phyloP scores from a whole-genome alignment of 1,140 invertebrate genomes.

The Drosophila mojavensis region DNA sequence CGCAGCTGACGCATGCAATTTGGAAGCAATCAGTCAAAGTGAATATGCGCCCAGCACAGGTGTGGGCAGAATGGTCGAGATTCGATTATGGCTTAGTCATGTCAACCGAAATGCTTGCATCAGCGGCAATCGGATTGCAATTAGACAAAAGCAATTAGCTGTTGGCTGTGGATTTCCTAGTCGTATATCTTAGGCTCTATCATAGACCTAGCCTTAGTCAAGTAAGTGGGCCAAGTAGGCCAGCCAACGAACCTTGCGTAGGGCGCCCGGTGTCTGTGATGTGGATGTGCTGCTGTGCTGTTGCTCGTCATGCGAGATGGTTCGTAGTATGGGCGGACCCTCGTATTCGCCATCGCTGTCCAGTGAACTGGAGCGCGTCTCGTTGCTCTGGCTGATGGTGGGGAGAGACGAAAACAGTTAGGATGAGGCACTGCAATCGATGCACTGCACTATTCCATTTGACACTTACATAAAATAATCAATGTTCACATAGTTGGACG shows the following conservation, averaged over 20 bases:
- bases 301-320: constrained; percentile 80
- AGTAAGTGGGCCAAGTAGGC: neutral
- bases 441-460: neutral
- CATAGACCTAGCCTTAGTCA: neutral
- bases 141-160: constrained; percentile 14
- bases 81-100: constrained; percentile 43
- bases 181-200: too few relatives aligned
- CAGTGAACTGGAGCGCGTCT: constrained; percentile 84
- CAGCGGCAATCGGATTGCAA: constrained; percentile 20
- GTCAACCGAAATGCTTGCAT: constrained; percentile 21
- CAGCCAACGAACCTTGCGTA: constrained; percentile 72
- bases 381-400: constrained; percentile 78
- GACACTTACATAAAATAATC: constrained; percentile 93
- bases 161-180: neutral
- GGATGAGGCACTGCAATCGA: too few relatives aligned
- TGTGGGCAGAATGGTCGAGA: neutral
- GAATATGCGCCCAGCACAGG: constrained; percentile 12
- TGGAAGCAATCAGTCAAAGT: constrained; percentile 41
- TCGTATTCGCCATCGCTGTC: constrained; percentile 84
- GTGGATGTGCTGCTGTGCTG: constrained; percentile 40
- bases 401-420: neutral
- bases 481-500: constrained; percentile 95
- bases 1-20: constrained; percentile 27
- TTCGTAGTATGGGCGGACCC: constrained; percentile 72
- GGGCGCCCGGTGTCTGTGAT: constrained; percentile 75